phyloP scores from a whole-genome alignment of 92 coral and sea anemone species.

The Siderastrea siderea region DNA sequence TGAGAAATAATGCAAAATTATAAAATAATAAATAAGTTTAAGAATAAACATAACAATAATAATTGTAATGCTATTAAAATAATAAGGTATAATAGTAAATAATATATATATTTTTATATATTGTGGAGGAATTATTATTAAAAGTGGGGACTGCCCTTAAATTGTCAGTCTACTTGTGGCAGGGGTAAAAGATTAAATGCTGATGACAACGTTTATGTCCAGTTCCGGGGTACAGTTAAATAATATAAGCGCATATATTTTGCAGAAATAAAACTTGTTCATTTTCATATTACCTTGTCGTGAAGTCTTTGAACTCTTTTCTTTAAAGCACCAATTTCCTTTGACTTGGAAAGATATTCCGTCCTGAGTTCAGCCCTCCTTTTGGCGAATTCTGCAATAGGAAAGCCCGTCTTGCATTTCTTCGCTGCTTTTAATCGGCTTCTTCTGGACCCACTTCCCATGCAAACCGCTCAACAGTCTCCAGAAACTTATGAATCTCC shows the following conservation, averaged over 20 bases:
- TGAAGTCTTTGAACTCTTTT: constrained; percentile 10
- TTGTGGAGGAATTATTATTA: constrained; percentile 5
- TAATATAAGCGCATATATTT: not conserved
- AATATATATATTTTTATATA: not conserved
- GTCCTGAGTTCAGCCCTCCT: constrained; percentile 12
- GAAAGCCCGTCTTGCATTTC: constrained; percentile 20
- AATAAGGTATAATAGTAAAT: not conserved
- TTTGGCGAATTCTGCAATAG: constrained; percentile 1
- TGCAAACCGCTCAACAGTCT: constrained; percentile 7
- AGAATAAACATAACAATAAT: not conserved
- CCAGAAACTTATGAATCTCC: constrained; percentile 6
- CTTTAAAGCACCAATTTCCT: constrained; percentile 11
- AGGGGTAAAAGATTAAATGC: not conserved
- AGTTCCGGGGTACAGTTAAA: too few species aligned
- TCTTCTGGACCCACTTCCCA: constrained; percentile 21
- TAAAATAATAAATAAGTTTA: not conserved
- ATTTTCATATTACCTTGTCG: constrained; percentile 5
- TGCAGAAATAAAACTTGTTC: not conserved
- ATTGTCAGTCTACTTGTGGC: not conserved
- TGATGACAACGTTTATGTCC: not conserved
- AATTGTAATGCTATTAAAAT: not conserved
- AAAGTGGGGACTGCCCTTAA: not conserved
- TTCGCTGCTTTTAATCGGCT: not conserved
- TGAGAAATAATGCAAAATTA: too few species aligned
- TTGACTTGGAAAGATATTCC: constrained; percentile 9